phyloP scores from a whole-genome alignment of 2,888 invertebrate genomes.

The Matsumyia berberina region DNA sequence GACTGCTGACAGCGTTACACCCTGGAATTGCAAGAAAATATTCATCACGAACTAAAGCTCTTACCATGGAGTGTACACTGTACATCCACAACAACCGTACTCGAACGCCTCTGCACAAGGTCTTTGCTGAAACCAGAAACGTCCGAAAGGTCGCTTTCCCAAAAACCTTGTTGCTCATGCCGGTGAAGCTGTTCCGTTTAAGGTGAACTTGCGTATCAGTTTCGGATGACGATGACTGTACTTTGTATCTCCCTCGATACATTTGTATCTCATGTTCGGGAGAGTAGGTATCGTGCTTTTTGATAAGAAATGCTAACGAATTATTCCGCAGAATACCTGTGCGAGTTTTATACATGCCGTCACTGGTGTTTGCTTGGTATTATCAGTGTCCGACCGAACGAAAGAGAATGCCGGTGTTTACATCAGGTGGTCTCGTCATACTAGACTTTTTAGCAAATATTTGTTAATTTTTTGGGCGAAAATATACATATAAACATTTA shows the following conservation, averaged over 20 bases:
- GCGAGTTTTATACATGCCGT: not conserved
- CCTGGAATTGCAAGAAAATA: not conserved
- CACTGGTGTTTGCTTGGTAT: not conserved
- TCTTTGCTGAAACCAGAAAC: constrained; percentile 47
- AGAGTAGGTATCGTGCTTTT: not conserved
- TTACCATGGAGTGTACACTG: constrained; percentile 5
- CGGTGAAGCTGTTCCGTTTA: constrained; percentile 10
- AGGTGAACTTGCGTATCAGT: constrained; percentile 26
- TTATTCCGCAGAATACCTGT: constrained; percentile 4
- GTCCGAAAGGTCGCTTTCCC: constrained; percentile 42
- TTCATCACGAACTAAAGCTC: not conserved
- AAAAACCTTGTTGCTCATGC: constrained; percentile 11
- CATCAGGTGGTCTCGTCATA: not conserved
- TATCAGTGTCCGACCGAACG: not conserved
- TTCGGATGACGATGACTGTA: constrained; percentile 1
- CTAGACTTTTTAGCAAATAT: constrained; percentile 13
- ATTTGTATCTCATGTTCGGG: constrained; percentile 2
- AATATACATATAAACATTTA: not conserved
- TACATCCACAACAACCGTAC: not conserved
- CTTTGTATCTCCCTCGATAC: not conserved
- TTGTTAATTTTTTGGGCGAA: constrained; percentile 7
- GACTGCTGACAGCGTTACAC: not conserved
- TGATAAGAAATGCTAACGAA: constrained; percentile 9
- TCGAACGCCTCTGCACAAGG: constrained; percentile 22
- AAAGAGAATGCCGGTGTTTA: constrained; percentile 3